Conservation (phyloP, 2,797 vertebrate species). For the Chloroceryle amazona region DNA sequence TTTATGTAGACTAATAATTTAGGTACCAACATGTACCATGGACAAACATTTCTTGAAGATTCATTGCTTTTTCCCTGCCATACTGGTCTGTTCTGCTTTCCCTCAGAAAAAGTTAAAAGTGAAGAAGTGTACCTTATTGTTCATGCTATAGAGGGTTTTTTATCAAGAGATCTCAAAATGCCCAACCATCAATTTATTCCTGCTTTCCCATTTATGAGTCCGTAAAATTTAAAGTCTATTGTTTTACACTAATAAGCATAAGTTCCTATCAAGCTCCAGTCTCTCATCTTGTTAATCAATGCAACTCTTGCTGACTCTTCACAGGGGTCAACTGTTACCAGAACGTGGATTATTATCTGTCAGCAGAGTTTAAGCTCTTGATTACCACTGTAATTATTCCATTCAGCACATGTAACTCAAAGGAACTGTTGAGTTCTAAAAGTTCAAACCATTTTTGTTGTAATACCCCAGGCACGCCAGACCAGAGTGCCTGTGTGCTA, state of each 20-base stretch:
- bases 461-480: not conserved
- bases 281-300: constrained; percentile 23
- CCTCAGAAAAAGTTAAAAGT: not conserved
- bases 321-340: not conserved
- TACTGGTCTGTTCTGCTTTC: not conserved
- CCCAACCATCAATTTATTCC: not conserved
- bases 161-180: not conserved
- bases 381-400: constrained; percentile 26
- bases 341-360: constrained; percentile 19
- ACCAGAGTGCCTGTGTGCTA: not conserved
- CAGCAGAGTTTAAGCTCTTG: not conserved
- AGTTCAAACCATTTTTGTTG: not conserved
- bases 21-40: not conserved
- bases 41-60: not conserved
- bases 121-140: not conserved
- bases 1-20: not conserved
- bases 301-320: not conserved
- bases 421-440: not conserved
- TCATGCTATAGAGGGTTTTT: not conserved
- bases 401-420: not conserved
- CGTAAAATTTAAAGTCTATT: not conserved
- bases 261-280: not conserved
- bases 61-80: not conserved
- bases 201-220: not conserved
- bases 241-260: not conserved